Base-by-base conservation (phyloP, 2,797 vertebrate genomes). In the Poecilia velifera region DNA sequence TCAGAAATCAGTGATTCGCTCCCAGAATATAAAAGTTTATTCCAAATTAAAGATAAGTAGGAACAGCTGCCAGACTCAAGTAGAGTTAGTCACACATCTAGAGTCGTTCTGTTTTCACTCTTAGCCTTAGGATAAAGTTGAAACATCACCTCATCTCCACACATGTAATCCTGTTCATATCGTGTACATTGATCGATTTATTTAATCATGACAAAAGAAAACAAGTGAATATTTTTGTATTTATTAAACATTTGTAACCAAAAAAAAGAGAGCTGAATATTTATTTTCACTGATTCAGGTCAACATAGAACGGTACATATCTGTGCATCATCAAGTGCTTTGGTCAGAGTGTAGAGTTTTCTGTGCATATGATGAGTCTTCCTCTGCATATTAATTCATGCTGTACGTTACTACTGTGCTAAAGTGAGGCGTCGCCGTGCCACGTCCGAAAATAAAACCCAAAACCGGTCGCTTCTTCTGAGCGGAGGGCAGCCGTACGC, bases 201-300 rank as follows among this genome's bases (percentile, higher is more conserved):
- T 80, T 76, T 51, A 83, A 75, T 86, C 73, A 66, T 76, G 75
- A 76, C 77, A 71, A 68, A 41, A 20, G 13, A 49, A 86, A 80
- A 73, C 79, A 81, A 80, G 82, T 83, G 72, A 88, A 89, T 95
- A 94, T 95, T 95, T 96, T 95, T 95, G 51, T 95, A 96, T 92
- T 91, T 89, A 93, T 90, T 93, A 91, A 92, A 92, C 82, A 92
- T 91, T 94, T 94, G 85, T 94, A 92, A 94, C 90, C 90, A 55
- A 25, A 31, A 31, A 31, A 25, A 53, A 22, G 84, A 88, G 51
- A 91, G 74, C 51, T 1, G 34, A 82, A 51, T 91, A 89, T 93
- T 91, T 94, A 90, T 93, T 93, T 89, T 84, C 80, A 86, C 74
- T 28, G 43, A 78, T 80, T 76, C 70, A 76, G 49, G 39, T 81